phyloP scores from a whole-genome alignment of 2,888 invertebrate genomes.

The Imbricaverruca yamaguchii region DNA sequence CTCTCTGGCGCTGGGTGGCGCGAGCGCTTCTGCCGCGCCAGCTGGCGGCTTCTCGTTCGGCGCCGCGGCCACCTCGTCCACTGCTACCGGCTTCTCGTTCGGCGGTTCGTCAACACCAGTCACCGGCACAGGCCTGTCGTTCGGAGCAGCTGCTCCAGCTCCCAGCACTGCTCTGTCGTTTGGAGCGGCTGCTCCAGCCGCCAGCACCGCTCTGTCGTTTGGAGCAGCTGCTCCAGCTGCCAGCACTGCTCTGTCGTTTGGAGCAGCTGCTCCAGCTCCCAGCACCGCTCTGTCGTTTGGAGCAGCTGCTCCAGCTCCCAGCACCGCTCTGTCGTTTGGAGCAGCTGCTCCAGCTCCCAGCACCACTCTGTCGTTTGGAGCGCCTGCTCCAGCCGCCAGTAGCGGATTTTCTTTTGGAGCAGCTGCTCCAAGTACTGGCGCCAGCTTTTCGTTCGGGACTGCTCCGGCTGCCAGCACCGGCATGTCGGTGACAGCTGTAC shows the following conservation, averaged over 20 bases:
- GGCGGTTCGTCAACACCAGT: slow-evolving; percentile 33
- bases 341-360: slow-evolving; percentile 32
- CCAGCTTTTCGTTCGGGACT: slow-evolving; percentile 26
- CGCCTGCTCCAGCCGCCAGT: not conserved
- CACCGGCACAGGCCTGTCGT: slow-evolving; percentile 30
- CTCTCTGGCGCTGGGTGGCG: slow-evolving; percentile 27
- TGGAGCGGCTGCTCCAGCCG: slow-evolving; percentile 29
- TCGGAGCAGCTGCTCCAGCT: slow-evolving; percentile 23
- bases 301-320: slow-evolving; percentile 29
- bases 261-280: not conserved
- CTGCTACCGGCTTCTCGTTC: slow-evolving; percentile 34
- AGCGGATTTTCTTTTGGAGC: not conserved
- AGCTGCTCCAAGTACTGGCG: slow-evolving; percentile 30
- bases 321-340: slow-evolving; percentile 34
- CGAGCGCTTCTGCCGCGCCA: not conserved
- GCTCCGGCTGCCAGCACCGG: slow-evolving; percentile 26
- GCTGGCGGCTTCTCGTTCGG: slow-evolving; percentile 27
- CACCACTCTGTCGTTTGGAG: slow-evolving; percentile 31
- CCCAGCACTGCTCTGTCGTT: not conserved
- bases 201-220: slow-evolving; percentile 34
- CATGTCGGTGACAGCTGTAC: slow-evolving; percentile 27
- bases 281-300: not conserved
- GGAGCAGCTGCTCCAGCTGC: slow-evolving; percentile 34
- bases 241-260: slow-evolving; percentile 31
- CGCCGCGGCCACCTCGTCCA: slow-evolving; percentile 29